A percentile compares a stretch with the other conserved stretches of the same genome.
Conservation (phyloP, 2,888 invertebrate genomes). For the Periphyllus acericola region DNA sequence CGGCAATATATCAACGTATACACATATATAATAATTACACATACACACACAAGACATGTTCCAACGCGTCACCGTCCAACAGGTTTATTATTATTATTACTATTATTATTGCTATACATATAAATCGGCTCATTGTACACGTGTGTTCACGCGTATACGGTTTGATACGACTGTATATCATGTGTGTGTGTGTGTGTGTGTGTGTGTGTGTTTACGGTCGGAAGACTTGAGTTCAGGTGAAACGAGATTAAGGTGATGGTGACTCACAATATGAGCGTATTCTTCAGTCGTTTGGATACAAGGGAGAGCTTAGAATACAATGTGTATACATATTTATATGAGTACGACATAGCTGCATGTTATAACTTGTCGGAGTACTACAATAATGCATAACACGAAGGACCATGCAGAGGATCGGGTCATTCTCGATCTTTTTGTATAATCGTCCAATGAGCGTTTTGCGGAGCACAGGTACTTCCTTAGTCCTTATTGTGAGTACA, state of each 20-base stretch:
- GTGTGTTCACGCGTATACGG: not conserved
- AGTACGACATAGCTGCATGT: too few species aligned
- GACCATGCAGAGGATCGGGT: too few species aligned
- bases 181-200: not conserved
- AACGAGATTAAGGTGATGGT: not conserved
- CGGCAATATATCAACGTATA: not conserved
- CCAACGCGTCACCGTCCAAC: not conserved
- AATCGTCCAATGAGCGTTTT: too few species aligned
- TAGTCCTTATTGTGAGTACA: too few species aligned
- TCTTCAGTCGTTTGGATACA: too few species aligned
- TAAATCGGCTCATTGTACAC: not conserved
- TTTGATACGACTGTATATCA: not conserved
- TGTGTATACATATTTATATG: too few species aligned
- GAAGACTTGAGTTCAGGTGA: not conserved
- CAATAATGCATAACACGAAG: too few species aligned
- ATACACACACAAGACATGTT: not conserved
- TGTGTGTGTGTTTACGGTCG: not conserved
- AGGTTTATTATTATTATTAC: not conserved
- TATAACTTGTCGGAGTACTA: too few species aligned
- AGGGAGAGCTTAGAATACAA: too few species aligned
- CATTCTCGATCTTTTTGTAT: too few species aligned
- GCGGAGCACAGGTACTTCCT: too few species aligned
- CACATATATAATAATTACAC: not conserved
- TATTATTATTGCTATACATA: not conserved
- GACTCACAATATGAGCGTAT: not conserved